phyloP scores from a whole-genome alignment of 64 coral and sea anemone genomes.

The Dendrophyllia cribrosa region DNA sequence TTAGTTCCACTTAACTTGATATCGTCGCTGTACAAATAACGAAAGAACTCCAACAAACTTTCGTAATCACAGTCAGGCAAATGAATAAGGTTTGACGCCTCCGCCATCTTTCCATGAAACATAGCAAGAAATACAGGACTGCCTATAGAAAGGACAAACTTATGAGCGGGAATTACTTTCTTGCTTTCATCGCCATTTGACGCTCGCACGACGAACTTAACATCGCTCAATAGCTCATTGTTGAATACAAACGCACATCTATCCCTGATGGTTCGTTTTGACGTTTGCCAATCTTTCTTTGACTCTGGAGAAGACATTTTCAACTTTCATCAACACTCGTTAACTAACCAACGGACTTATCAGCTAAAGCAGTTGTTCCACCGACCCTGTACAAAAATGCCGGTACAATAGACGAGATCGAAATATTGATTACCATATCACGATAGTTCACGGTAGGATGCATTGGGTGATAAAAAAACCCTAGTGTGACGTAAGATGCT shows the following conservation, averaged over 20 bases:
- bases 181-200: background rate
- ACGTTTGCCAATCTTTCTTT: conserved; percentile 32
- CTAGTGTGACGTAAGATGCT: background rate
- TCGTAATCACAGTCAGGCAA: conserved; percentile 22
- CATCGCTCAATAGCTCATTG: conserved; percentile 58
- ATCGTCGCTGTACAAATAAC: conserved; percentile 30
- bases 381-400: background rate
- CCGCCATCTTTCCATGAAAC: conserved; percentile 47
- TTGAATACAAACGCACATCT: conserved; percentile 54
- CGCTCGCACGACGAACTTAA: conserved; percentile 13
- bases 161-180: conserved; percentile 46
- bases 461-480: no score
- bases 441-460: background rate
- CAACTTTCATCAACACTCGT: background rate
- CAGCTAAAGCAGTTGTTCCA: background rate
- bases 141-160: conserved; percentile 56
- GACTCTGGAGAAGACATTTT: background rate
- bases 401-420: background rate
- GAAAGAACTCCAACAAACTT: conserved; percentile 35
- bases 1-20: conserved; percentile 12
- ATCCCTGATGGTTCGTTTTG: conserved; percentile 23
- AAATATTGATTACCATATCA: background rate
- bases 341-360: background rate
- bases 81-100: conserved; percentile 4
- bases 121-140: conserved; percentile 69